Evolutionary conservation across 2,113 vertebrate species (phyloP), one percentile per base, ranked within the genome.

Genomic region (Pygoscelis antarcticus): DNA sequence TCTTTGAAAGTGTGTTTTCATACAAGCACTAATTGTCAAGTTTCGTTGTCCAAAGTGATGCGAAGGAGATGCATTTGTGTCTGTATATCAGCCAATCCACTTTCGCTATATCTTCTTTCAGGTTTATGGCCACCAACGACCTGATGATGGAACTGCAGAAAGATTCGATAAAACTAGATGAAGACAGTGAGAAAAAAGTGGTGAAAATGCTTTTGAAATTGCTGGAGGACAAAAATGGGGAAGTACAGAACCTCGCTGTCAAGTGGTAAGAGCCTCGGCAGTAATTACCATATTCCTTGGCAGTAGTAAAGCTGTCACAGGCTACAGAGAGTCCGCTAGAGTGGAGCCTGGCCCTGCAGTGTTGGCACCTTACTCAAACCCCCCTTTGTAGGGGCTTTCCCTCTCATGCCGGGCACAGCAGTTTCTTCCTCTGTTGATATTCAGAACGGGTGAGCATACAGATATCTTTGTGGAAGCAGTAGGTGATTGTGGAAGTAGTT

Each of bases 101-200:
- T 78, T 64, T 11, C 90, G 46, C 54, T 72, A 0, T 70, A 2
- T 90, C 26, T 74, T 34, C 29, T 55, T 70, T 19, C 88, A 99
- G 99, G 96, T 99, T 99, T 96, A 99, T 99, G 99, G 99, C 99
- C 88, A 99, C 99, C 44, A 99, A 99, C 3, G 99, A 99, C 97
- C 98, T 99, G 97, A 99, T 99, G 99, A 95, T 99, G 54, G 99
- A 99, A 98, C 97, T 99, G 83, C 99, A 99, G 98, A 99, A 99
- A 91, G 99, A 99, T 96, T 99, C 99, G 16, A 99, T 99, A 72
- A 99, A 99, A 85, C 97, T 99, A 90, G 99, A 99, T 16, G 99
- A 99, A 96, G 99, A 99, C 96, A 99, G 99, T 0, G 99, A 99
- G 97, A 99, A 98, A 79, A 99, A 99, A 87, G 99, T 99, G 64